Evolutionary conservation across 1,140 invertebrate species (phyloP), one percentile per base, ranked within the genome.

Genomic region (Hycleus phaleratus): DNA sequence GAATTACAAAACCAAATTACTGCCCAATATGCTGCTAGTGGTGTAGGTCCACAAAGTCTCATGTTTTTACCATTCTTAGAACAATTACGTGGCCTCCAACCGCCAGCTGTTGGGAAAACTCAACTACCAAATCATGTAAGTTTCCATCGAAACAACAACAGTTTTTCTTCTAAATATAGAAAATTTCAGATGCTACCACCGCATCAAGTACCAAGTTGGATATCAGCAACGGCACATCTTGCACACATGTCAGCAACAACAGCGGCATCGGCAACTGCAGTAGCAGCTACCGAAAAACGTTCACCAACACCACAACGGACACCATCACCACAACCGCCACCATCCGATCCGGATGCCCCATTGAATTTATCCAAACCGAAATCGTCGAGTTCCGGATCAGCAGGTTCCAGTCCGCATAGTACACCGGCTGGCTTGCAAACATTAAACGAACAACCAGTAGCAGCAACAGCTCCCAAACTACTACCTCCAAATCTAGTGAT

Each of bases 331-430:
- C 75, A 73, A 26, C 71, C 77, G 6, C 77, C 75, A 43, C 79
- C 77, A 40, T 75, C 76, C 5, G 76, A 78, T 45, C 75, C 86
- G 4, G 91, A 95, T 66, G 84, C 88, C 0, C 92, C 92, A 0
- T 76, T 95, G 0, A 95, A 95, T 74, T 82, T 95, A 4, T 88
- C 85, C 60, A 95, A 95, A 75, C 91, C 91, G 26, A 89, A 93
- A 68, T 80, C 78, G 10, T 71, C 72, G 4, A 71, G 69, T 52
- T 73, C 59, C 46, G 73, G 52, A 60, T 74, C 61, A 54, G 71
- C 65, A 26, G 71, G 56, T 56, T 75, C 51, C 26, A 75, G 58
- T 68, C 58, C 68, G 12, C 64, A 65, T 18, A 64, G 50, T 32
- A 62, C 61, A n/a, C 62, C 62, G n/a, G 61, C 63, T 24, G 47